Conservation (phyloP, 2,888 invertebrate genomes). For the Agrilus mali region DNA sequence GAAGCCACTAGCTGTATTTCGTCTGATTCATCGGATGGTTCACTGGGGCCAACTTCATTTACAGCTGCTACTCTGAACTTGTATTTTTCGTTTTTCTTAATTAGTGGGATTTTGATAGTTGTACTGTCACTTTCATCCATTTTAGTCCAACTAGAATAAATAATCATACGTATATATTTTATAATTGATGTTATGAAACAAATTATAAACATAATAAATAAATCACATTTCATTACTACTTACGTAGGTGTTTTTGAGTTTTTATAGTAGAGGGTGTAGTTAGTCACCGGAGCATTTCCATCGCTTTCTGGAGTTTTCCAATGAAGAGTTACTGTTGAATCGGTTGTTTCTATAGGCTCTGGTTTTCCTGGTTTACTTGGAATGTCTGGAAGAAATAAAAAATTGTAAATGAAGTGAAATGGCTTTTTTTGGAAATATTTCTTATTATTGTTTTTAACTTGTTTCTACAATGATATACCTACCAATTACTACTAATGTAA, state of each 20-base stretch:
- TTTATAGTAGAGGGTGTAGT: conserved; percentile 72
- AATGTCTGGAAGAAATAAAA: conserved; percentile 42
- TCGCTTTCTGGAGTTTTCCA: conserved; percentile 78
- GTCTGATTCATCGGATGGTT: conserved; percentile 60
- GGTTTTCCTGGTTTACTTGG: conserved; percentile 70
- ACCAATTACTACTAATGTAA: conserved; percentile 63
- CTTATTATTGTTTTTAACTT: background rate
- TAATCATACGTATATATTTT: no score
- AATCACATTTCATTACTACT: conserved; percentile 23
- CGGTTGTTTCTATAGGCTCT: conserved; percentile 66
- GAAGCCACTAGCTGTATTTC: conserved; percentile 45
- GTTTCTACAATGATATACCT: conserved; percentile 15
- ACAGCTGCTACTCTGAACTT: conserved; percentile 74
- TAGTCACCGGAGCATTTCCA: conserved; percentile 74
- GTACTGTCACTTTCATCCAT: conserved; percentile 48
- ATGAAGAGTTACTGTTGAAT: conserved; percentile 64
- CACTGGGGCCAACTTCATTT: conserved; percentile 71
- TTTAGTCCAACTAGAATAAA: conserved; percentile 48
- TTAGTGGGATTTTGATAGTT: conserved; percentile 48
- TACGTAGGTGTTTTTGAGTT: conserved; percentile 57
- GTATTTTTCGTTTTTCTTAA: conserved; percentile 59
- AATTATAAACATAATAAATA: no score
- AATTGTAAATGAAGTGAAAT: background rate
- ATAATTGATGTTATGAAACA: no score
- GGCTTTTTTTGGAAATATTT: background rate